These are phyloP conservation scores for Hydropsyche tenuis DNA, from an alignment of 1,140 invertebrate species.

Conservation along the genomic window DNA sequence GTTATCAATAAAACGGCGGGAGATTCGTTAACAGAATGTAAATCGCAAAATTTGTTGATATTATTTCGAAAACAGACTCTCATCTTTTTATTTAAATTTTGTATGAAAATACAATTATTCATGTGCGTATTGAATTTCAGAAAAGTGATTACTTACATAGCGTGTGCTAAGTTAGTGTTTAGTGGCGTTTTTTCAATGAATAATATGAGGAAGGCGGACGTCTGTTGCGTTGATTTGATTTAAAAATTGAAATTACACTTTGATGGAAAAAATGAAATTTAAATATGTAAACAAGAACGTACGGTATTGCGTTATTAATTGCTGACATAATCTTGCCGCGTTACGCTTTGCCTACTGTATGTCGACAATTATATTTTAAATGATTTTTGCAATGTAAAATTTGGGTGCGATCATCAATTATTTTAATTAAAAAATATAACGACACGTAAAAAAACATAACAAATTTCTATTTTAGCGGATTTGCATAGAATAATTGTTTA, in stretches of 20 bases:
- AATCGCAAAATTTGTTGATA: too few species aligned
- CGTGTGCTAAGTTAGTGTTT: too few species aligned
- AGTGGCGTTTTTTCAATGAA: too few species aligned
- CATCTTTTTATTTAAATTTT: too few species aligned
- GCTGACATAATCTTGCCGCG: constrained; percentile 16
- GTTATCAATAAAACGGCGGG: too few species aligned
- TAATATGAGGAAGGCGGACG: too few species aligned
- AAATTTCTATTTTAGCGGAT: background rate
- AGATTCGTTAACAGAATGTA: too few species aligned
- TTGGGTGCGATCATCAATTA: background rate
- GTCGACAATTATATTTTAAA: constrained; percentile 25
- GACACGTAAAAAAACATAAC: too few species aligned
- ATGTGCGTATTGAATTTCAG: too few species aligned
- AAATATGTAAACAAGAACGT: constrained; percentile 18
- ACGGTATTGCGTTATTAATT: constrained; percentile 20
- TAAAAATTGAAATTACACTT: background rate
- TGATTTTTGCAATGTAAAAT: constrained; percentile 20
- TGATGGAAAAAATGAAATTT: constrained; percentile 3
- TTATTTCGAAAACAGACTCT: too few species aligned
- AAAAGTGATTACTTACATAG: too few species aligned
- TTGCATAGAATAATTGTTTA: constrained; percentile 21
- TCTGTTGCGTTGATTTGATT: background rate
- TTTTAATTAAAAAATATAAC: constrained; percentile 20
- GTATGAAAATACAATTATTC: too few species aligned
- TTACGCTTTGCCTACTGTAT: constrained; percentile 16